Base-by-base conservation (phyloP, 2,797 vertebrate species). In the Acomys russatus region DNA sequence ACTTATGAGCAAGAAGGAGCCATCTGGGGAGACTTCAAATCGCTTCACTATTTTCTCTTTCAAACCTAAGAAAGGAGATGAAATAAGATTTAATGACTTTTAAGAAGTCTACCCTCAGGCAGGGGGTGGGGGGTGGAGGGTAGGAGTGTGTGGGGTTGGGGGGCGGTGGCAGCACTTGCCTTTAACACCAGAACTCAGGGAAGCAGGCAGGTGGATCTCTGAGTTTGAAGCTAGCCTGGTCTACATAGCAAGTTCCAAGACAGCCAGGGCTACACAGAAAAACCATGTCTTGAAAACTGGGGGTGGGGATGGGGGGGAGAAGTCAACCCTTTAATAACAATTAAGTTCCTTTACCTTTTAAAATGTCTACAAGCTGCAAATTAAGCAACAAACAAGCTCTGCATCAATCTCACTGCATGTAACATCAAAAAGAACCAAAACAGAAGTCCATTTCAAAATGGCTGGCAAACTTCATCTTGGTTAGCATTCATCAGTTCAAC, bases 21-120 rank as follows among this genome's bases (percentile, higher is more conserved):
- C 99, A 86, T 99, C 99, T 87, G 99, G 99, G 98, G 99, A 99
- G 15, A 99, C 98, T 5, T 99, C 99, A 4, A 99, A 99, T 92
- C 99, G 98, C 96, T 98, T 99, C 90, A 99, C 98, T 82, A 98
- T 97, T 94, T 98, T 98, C 95, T 99, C 99, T 73, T 98, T 99
- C 97, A 99, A 98, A 94, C 99, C 99, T 99, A 96, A 88, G 96
- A 94, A 97, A 93, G 17, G 22, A 96, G 18, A 97, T 64, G 91
- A 89, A 96, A 56, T 23, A 71, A 68, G 9, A 63, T 66, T 95
- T 84, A 84, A 91, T 2, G 35, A 17, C 84, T 95, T 95, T 76
- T 74, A 91, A 49, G 64, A 88, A 85, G 44, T n/a, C 17, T 92
- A 9, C 33, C 30, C n/a, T 86, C n/a, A 73, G n/a, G n/a, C n/a